phyloP scores from a whole-genome alignment of 1,140 invertebrate species.

The Apolygus lucorum region DNA sequence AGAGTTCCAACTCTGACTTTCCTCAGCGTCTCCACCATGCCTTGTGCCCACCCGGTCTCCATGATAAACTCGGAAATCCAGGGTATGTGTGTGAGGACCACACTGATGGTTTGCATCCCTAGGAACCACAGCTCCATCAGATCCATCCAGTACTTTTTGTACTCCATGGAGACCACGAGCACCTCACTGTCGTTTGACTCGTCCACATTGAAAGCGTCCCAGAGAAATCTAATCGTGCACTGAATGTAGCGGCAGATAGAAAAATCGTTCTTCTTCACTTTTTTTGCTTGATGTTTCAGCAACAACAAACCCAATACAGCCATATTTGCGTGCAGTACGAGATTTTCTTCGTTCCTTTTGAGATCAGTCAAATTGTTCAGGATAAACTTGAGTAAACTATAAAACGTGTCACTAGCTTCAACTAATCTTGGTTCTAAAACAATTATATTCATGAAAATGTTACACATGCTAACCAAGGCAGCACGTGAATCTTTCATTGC shows the following conservation, averaged over 20 bases:
- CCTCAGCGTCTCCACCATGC: constrained; percentile 64
- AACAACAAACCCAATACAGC: constrained; percentile 72
- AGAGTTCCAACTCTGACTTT: constrained; percentile 73
- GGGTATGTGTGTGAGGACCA: constrained; percentile 65
- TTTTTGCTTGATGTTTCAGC: constrained; percentile 70
- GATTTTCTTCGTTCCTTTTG: constrained; percentile 70
- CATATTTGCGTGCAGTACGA: constrained; percentile 75
- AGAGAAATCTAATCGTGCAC: constrained; percentile 76
- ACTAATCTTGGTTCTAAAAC: constrained; percentile 76
- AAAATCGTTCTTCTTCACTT: constrained; percentile 76
- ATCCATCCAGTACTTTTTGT: constrained; percentile 80
- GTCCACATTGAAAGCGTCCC: constrained; percentile 84
- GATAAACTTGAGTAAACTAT: constrained; percentile 72
- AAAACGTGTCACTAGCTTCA: constrained; percentile 64
- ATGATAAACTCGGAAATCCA: constrained; percentile 86
- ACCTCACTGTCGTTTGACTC: constrained; percentile 72
- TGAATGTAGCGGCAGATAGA: constrained; percentile 80
- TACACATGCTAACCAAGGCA: constrained; percentile 79
- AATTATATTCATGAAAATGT: constrained; percentile 85
- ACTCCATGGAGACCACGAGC: constrained; percentile 71
- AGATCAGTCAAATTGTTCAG: constrained; percentile 77
- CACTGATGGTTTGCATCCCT: constrained; percentile 83
- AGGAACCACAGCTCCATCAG: constrained; percentile 86
- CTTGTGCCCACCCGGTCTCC: constrained; percentile 84
- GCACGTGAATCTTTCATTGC: constrained; percentile 72